A percentile compares a stretch with the other conserved stretches of the same genome.
Conservation (phyloP, 2,888 invertebrate species). For the Temnothorax rugatulus region DNA sequence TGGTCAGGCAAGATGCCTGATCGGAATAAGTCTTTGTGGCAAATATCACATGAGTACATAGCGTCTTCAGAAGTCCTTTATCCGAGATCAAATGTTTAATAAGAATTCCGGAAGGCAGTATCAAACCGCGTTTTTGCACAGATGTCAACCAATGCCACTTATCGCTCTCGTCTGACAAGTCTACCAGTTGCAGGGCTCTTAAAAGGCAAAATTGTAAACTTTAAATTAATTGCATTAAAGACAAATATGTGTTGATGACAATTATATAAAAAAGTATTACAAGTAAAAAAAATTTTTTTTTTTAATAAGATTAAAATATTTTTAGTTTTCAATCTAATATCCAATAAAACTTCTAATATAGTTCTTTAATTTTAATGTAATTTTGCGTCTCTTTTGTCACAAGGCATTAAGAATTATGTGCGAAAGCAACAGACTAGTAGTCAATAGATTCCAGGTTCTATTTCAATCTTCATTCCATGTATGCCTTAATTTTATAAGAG, state of each 20-base stretch:
- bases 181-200: conserved; percentile 91
- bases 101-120: conserved; percentile 91
- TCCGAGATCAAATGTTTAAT: conserved; percentile 91
- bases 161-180: conserved; percentile 88
- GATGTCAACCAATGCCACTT: conserved; percentile 93
- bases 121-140: conserved; percentile 91
- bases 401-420: not conserved
- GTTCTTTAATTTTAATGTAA: not conserved
- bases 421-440: no score
- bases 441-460: no score
- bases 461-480: no score
- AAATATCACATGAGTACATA: conserved; percentile 88
- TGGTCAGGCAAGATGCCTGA: conserved; percentile 89
- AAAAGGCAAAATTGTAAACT: conserved; percentile 31
- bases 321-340: not conserved
- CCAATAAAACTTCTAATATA: not conserved
- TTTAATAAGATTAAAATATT: not conserved
- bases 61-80: conserved; percentile 89
- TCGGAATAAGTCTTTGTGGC: conserved; percentile 89
- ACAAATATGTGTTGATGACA: not conserved
- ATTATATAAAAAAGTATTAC: not conserved
- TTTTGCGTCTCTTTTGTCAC: not conserved
- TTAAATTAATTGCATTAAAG: conserved; percentile 11
- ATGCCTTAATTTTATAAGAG: no score
- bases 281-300: not conserved